Conservation (phyloP, 2,113 vertebrate genomes). For the Pandion haliaetus region DNA sequence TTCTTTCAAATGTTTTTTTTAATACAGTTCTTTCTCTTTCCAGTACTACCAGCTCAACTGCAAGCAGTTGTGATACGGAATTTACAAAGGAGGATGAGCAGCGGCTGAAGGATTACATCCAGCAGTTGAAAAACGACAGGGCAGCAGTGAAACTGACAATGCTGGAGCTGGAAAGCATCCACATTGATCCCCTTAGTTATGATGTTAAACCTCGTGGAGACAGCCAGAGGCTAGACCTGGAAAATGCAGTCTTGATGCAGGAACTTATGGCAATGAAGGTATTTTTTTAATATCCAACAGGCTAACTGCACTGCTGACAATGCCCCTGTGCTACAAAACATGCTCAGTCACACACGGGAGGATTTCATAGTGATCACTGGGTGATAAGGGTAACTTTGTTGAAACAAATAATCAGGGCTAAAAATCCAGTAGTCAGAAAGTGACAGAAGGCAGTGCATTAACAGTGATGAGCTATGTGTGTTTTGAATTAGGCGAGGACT, state of each 20-base stretch:
- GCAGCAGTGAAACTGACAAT: slow-evolving; percentile 87
- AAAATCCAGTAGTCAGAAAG: neutral
- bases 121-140: slow-evolving; percentile 86
- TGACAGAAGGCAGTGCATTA: neutral
- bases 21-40: neutral
- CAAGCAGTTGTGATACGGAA: slow-evolving; percentile 87
- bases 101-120: slow-evolving; percentile 85
- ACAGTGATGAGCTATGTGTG: neutral
- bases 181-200: slow-evolving; percentile 85
- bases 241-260: slow-evolving; percentile 90
- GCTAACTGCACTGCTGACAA: neutral
- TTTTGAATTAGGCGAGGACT: neutral
- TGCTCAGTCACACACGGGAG: neutral
- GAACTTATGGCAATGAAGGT: slow-evolving; percentile 95
- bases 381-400: neutral
- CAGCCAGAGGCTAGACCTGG: slow-evolving; percentile 85
- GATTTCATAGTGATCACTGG: neutral
- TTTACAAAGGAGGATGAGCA: slow-evolving; percentile 89
- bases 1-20: neutral
- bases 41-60: slow-evolving; percentile 88
- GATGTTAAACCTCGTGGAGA: slow-evolving; percentile 84
- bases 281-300: neutral
- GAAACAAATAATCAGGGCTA: neutral
- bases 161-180: slow-evolving; percentile 87
- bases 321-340: neutral